Conservation (phyloP, 2,797 vertebrate species). For the Epinephelus malabaricus region DNA sequence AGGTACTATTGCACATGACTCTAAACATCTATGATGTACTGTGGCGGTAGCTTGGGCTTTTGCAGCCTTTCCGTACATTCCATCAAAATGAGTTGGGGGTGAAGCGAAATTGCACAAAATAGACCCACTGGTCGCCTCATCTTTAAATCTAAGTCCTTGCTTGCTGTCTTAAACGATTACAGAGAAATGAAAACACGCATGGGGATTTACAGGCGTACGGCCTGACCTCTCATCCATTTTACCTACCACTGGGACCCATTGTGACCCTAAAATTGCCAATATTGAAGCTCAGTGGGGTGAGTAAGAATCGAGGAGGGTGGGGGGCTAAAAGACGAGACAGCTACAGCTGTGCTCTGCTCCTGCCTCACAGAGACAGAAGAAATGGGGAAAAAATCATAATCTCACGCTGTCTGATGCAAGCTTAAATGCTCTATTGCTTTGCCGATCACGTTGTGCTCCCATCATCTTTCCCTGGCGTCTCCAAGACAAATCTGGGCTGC, state of each 20-base stretch:
- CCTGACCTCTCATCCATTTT: slow-evolving; percentile 81
- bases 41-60: neutral
- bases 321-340: slow-evolving; percentile 70
- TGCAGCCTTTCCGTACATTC: slow-evolving; percentile 37
- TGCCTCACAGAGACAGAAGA: slow-evolving; percentile 77
- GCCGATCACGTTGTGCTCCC: slow-evolving; percentile 87
- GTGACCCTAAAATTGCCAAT: slow-evolving; percentile 85
- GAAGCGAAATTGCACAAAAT: slow-evolving; percentile 54
- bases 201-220: slow-evolving; percentile 76
- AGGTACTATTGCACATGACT: neutral
- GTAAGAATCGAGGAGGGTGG: slow-evolving; percentile 47
- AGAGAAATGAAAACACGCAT: slow-evolving; percentile 75
- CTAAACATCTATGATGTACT: slow-evolving; percentile 22
- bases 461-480: slow-evolving; percentile 86
- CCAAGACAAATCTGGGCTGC: slow-evolving; percentile 86
- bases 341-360: slow-evolving; percentile 78
- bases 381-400: slow-evolving; percentile 83
- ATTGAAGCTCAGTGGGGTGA: slow-evolving; percentile 79
- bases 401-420: slow-evolving; percentile 86
- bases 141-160: slow-evolving; percentile 74
- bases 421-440: slow-evolving; percentile 90
- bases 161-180: slow-evolving; percentile 80
- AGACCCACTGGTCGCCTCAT: slow-evolving; percentile 61
- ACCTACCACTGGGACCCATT: slow-evolving; percentile 78
- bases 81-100: slow-evolving; percentile 51